A percentile compares a stretch with the other conserved stretches of the same genome.
These are phyloP conservation scores for Amphimallon solstitiale DNA, from an alignment of 2,888 invertebrate genomes.

Conservation along the genomic window DNA sequence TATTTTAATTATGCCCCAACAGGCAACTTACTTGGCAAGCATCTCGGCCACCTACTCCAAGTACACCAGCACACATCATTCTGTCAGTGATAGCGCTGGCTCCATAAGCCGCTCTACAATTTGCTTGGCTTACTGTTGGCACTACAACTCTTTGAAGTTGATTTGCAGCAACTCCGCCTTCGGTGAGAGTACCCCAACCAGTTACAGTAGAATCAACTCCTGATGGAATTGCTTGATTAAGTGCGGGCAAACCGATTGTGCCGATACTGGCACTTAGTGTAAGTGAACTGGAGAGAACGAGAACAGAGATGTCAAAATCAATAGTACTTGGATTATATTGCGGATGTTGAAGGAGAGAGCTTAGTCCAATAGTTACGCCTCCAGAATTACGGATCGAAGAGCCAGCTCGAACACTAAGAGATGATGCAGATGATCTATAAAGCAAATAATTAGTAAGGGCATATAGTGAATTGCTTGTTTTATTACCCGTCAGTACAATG, in stretches of 20 bases:
- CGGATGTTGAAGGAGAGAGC: conserved; percentile 36
- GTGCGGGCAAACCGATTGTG: conserved; percentile 23
- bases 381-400: conserved; percentile 36
- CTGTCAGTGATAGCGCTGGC: conserved; percentile 55
- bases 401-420: conserved; percentile 40
- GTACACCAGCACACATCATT: conserved; percentile 67
- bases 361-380: conserved; percentile 26
- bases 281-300: conserved; percentile 28
- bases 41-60: conserved; percentile 24
- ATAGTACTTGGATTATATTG: conserved; percentile 27
- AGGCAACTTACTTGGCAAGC: conserved; percentile 31
- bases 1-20: no score
- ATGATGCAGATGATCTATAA: neutral
- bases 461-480: no score
- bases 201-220: conserved; percentile 23
- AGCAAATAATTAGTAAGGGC: no score
- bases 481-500: conserved; percentile 32
- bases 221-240: conserved; percentile 1
- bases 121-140: conserved; percentile 40
- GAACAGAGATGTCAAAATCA: conserved; percentile 41
- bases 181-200: conserved; percentile 39
- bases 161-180: conserved; percentile 34
- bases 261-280: conserved; percentile 13
- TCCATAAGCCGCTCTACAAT: conserved; percentile 40
- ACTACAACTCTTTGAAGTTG: conserved; percentile 44